Conservation (phyloP, 2,113 vertebrate genomes). For the Albula glossodonta region DNA sequence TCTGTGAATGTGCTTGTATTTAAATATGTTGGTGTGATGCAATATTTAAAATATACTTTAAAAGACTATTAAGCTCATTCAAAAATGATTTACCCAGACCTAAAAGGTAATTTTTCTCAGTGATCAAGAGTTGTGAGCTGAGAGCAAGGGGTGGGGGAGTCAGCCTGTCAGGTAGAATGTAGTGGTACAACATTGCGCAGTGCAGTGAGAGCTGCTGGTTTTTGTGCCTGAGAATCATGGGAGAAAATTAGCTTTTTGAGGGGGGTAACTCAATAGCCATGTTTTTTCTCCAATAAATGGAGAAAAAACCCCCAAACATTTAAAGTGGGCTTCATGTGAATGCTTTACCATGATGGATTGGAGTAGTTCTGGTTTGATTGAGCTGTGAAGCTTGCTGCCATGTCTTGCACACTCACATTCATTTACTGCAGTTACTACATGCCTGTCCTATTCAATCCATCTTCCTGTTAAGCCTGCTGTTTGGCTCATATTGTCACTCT, state of each 20-base stretch:
- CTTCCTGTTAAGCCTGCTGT: not conserved
- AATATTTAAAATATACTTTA: no score
- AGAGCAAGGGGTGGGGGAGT: not conserved
- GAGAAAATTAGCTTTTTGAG: not conserved
- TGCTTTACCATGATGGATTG: not conserved
- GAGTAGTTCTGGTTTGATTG: not conserved
- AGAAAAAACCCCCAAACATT: no score
- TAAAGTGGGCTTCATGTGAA: not conserved
- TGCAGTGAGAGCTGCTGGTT: not conserved
- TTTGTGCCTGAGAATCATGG: not conserved
- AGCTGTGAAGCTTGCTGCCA: not conserved
- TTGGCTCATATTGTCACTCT: not conserved
- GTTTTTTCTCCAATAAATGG: no score
- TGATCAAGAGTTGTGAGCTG: not conserved
- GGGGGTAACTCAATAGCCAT: no score
- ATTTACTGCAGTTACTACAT: not conserved
- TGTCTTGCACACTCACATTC: not conserved
- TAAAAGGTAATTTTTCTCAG: not conserved
- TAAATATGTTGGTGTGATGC: no score
- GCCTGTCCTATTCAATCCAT: not conserved
- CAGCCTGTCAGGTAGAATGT: not conserved
- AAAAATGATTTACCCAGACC: not conserved
- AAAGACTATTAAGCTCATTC: not conserved
- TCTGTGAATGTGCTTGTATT: no score
- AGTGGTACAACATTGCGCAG: not conserved